A percentile compares a stretch with the other conserved stretches of the same genome.
phyloP scores from a whole-genome alignment of 1,140 invertebrate genomes.

The Brachionus paranguensis region DNA sequence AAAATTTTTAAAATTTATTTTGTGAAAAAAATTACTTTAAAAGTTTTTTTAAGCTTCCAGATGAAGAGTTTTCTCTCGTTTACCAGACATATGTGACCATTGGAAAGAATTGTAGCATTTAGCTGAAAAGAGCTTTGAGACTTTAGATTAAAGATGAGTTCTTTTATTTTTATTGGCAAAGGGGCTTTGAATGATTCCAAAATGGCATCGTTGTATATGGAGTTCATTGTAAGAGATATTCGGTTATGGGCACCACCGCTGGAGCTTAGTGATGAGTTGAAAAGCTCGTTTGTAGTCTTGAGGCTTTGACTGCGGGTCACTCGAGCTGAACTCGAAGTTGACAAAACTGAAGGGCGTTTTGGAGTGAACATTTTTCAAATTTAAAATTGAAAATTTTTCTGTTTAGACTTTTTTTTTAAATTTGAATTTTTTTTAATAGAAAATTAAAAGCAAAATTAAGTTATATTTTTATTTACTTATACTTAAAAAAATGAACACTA shows the following conservation, averaged over 20 bases:
- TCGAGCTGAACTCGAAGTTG: background rate
- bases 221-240: background rate
- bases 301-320: constrained; percentile 28
- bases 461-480: background rate
- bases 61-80: constrained; percentile 23
- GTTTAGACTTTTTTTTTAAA: background rate
- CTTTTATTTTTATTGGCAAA: constrained; percentile 33
- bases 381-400: background rate
- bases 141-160: constrained; percentile 30
- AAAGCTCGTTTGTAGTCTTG: constrained; percentile 15
- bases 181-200: constrained; percentile 29
- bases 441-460: background rate
- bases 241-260: constrained; percentile 1
- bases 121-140: background rate
- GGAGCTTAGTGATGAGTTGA: background rate
- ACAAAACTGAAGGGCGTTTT: background rate
- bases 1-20: background rate
- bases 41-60: constrained; percentile 39
- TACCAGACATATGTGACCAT: constrained; percentile 24
- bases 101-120: constrained; percentile 13
- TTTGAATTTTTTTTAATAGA: background rate
- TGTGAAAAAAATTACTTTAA: constrained; percentile 18
- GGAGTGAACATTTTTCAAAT: constrained; percentile 25
- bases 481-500: background rate
- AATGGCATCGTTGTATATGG: constrained; percentile 33